These are phyloP conservation scores for Nasua narica DNA, from an alignment of 2,797 vertebrate genomes.

Conservation along the genomic window DNA sequence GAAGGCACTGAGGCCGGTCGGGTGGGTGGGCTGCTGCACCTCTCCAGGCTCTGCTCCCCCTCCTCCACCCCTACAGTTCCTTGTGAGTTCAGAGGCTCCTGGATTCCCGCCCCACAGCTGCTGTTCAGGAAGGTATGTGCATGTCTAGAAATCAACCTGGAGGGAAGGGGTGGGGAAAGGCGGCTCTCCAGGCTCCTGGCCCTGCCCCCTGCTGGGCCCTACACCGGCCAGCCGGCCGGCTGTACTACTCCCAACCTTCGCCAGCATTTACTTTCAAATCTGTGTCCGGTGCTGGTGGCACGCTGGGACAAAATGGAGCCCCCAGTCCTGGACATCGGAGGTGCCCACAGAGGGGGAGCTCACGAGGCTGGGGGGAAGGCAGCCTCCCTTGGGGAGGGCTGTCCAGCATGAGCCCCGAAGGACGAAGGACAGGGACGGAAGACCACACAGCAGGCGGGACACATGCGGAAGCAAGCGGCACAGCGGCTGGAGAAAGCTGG, in stretches of 20 bases:
- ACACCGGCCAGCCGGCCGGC: rapidly evolving
- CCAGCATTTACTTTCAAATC: not conserved
- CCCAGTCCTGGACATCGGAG: not conserved
- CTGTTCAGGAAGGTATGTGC: not conserved
- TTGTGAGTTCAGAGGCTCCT: not conserved
- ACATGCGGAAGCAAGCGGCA: rapidly evolving
- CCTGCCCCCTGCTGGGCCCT: too few species aligned
- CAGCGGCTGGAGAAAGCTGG: not conserved
- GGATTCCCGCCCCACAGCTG: not conserved
- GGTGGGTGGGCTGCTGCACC: rapidly evolving
- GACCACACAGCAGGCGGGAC: not conserved
- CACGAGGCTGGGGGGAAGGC: rapidly evolving
- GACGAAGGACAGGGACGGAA: not conserved
- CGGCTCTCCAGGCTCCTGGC: not conserved
- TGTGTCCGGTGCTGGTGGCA: not conserved
- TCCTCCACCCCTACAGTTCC: not conserved
- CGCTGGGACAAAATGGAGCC: rapidly evolving
- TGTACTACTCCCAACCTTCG: not conserved
- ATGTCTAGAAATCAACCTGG: not conserved
- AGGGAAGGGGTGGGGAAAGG: not conserved
- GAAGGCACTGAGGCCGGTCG: rapidly evolving
- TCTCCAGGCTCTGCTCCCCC: not conserved
- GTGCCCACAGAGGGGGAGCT: rapidly evolving
- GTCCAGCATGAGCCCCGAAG: not conserved
- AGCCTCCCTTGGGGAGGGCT: not conserved